Evolutionary conservation across 2,113 vertebrate species (phyloP).

Genomic region (Salvelinus alpinus): DNA sequence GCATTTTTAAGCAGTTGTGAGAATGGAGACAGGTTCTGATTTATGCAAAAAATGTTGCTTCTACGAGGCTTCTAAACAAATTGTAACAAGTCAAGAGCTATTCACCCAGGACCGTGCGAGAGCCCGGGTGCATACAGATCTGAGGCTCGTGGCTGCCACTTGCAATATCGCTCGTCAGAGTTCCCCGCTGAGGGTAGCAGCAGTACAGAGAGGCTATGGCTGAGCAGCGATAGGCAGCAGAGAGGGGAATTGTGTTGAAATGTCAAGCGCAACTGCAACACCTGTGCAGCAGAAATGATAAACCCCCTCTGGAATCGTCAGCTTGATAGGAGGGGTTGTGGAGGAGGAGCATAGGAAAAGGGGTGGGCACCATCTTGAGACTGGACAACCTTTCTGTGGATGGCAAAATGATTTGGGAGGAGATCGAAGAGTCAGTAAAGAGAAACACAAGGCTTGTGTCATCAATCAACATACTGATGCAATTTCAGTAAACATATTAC

Average conservation of each 20-base stretch:
- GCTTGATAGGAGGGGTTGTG: constrained; percentile 44
- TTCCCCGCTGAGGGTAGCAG: constrained; percentile 61
- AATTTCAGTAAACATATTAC: constrained; percentile 69
- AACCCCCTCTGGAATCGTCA: constrained; percentile 44
- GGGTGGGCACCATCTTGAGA: constrained; percentile 74
- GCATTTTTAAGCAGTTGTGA: constrained; percentile 80
- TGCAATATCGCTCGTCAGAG: constrained; percentile 78
- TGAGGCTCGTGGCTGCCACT: constrained; percentile 76
- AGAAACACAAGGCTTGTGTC: constrained; percentile 62
- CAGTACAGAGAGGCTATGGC: constrained; percentile 65
- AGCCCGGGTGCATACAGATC: constrained; percentile 73
- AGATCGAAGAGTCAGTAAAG: constrained; percentile 62
- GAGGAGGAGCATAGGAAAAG: constrained; percentile 52
- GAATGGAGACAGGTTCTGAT: constrained; percentile 80
- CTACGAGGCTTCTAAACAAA: constrained; percentile 82
- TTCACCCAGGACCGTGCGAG: constrained; percentile 78
- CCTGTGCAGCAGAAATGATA: constrained; percentile 64
- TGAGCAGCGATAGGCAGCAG: constrained; percentile 48
- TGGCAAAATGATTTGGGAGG: constrained; percentile 72
- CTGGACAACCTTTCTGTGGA: constrained; percentile 75
- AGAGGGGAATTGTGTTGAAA: constrained; percentile 64
- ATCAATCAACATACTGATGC: constrained; percentile 78
- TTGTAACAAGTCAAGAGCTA: constrained; percentile 84
- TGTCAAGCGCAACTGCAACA: constrained; percentile 72
- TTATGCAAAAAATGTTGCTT: constrained; percentile 84